Evolutionary conservation across 2,797 vertebrate genomes (phyloP), one percentile per base, ranked within the genome.

Genomic region (Poeciliopsis paucimaculata): DNA sequence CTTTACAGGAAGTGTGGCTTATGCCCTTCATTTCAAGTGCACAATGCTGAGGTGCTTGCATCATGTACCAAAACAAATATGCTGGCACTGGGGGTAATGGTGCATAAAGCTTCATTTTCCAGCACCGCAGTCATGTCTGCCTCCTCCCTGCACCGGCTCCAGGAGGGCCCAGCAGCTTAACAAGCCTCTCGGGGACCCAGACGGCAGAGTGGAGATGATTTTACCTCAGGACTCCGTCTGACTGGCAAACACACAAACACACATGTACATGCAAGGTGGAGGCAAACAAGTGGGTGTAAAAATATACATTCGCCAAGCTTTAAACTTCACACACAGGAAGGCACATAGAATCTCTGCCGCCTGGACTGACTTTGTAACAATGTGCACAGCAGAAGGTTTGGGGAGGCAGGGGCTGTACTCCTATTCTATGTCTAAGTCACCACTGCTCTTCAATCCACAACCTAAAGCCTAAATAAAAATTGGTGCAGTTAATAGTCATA

Each of bases 251-350:
- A 53, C 83, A 84, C 78, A 79, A n/a, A 84, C 57, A 84, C 66
- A 77, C 47, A 66, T n/a, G 78, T 18, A 71, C 72, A 81, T 47
- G 7, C 72, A 66, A 80, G 75, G 87, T 72, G 77, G 84, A 91
- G 89, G 88, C 88, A 93, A 93, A 93, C 91, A 92, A 92, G 93
- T 92, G 88, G 89, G 86, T 92, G 91, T 90, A 76, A 87, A 92
- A 89, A 88, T 86, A 84, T 84, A 84, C 90, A 91, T 88, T 88
- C 80, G 83, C 78, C 76, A 80, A 82, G 81, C 77, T 89, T 88
- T 86, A 89, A 83, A 90, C 78, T 79, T 79, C 90, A 83, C 90
- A 89, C 89, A 89, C 86, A 81, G 84, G 85, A 51, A 77, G 66
- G 78, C 80, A 81, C 83, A 68, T 81, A 72, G 72, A 26, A 86